Evolutionary conservation across 2,113 vertebrate species (phyloP), one percentile per base, ranked within the genome.

Genomic region (Pardalotus punctatus): DNA sequence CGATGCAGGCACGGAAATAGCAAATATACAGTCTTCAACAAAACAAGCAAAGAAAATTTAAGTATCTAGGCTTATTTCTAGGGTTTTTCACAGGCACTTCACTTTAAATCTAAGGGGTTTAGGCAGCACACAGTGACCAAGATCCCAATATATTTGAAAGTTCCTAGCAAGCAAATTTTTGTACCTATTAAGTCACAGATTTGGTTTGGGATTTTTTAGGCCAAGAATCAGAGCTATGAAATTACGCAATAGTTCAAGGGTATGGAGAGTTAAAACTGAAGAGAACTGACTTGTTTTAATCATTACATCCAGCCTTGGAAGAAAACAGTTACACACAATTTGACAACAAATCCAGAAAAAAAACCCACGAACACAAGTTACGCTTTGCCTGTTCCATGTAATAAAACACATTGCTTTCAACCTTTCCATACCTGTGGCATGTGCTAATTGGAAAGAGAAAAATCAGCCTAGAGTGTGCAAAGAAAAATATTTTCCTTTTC

Each of bases 401-500:
- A 36, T 35, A 45, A 62, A 70, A 57, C 47, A 61, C n/a, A n/a
- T 0, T 53, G 31, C n/a, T 83, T 86, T 79, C 58, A 80, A 24
- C n/a, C n/a, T 77, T 83, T 82, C 61, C 36, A 0, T 50, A 50
- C 72, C 72, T 81, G 42, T 50, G 50, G 28, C 50, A 62, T 35
- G 23, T 73, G 18, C n/a, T 88, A 88, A 76, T 5, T 11, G 28
- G 31, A 88, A 90, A 88, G 40, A 74, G 15, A 76, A 80, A 90
- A 79, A 48, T 18, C 53, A 77, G 23, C 11, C 65, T 38, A 21
- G 12, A 61, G 35, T 7, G 6, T 5, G 33, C 54, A 38, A 89
- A 56, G 48, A 79, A 77, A 86, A 88, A 74, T 64, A 90, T 82
- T 90, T 88, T 86, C 47, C 35, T 91, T 91, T 84, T 81, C 73